phyloP scores from a whole-genome alignment of 30 jellyfish, hydroid and myxozoan genomes.

The Turritopsis dohrnii region DNA sequence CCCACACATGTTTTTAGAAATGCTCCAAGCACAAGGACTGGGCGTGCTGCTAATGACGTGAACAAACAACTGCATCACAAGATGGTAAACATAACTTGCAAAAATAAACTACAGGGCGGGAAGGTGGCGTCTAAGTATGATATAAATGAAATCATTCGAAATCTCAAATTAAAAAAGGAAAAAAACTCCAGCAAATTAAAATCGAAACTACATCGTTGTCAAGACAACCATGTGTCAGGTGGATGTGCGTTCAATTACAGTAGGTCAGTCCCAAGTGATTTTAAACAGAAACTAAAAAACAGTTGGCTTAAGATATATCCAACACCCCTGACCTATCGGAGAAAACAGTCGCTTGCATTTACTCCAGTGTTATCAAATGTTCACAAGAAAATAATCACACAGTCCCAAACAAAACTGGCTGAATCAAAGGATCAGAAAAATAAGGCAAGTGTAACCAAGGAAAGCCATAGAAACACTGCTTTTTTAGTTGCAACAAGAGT shows the following conservation, averaged over 20 bases:
- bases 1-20: no score
- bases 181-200: background rate
- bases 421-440: background rate
- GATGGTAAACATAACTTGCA: background rate
- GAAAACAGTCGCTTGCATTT: background rate
- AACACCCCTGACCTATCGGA: background rate
- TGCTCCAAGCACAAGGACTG: no score
- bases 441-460: background rate
- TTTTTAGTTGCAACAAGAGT: no score
- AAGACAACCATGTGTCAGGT: background rate
- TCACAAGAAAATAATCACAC: background rate
- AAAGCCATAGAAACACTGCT: background rate
- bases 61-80: background rate
- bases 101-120: background rate
- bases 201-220: background rate
- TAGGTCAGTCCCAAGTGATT: background rate
- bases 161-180: background rate
- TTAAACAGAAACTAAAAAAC: background rate
- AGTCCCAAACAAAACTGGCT: background rate
- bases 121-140: background rate
- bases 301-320: background rate
- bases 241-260: background rate
- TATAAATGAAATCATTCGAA: background rate
- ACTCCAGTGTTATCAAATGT: background rate
- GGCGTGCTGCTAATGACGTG: no score